Evolutionary conservation across 2,113 vertebrate genomes (phyloP).

Genomic region (Periophthalmus modestus): DNA sequence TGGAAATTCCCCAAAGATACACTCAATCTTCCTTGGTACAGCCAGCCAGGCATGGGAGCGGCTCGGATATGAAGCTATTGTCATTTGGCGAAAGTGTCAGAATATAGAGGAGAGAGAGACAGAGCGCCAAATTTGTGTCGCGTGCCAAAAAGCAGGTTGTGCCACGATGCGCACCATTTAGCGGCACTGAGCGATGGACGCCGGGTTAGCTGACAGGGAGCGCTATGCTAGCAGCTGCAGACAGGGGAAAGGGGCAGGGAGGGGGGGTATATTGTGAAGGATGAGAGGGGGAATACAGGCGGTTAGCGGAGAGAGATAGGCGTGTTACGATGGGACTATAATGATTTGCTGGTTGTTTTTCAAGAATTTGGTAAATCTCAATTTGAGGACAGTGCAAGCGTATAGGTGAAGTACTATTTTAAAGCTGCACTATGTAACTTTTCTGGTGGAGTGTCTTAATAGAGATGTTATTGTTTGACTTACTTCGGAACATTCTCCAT

Average conservation of each 20-base stretch:
- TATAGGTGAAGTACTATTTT: background rate
- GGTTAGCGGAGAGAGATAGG: background rate
- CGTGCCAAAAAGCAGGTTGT: conserved; percentile 58
- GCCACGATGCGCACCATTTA: conserved; percentile 47
- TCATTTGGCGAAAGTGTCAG: conserved; percentile 49
- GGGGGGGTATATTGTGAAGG: background rate
- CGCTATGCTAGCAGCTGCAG: conserved; percentile 25
- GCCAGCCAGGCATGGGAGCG: conserved; percentile 26
- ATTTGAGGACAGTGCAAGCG: background rate
- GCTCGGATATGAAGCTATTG: conserved; percentile 40
- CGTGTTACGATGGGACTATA: background rate
- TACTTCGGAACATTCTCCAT: too few relatives aligned
- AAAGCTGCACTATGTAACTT: too few relatives aligned
- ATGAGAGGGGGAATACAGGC: background rate
- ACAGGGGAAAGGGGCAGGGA: background rate
- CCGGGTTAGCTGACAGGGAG: conserved; percentile 45
- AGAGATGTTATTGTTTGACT: too few relatives aligned
- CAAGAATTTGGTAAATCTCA: background rate
- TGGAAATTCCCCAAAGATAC: conserved; percentile 27
- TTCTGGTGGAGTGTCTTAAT: too few relatives aligned
- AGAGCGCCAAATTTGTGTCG: conserved; percentile 48
- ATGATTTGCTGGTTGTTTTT: background rate
- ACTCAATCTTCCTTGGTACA: conserved; percentile 34
- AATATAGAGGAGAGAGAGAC: conserved; percentile 32
- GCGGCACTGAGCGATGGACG: conserved; percentile 56